Base-by-base conservation (phyloP, 2,113 vertebrate species). In the Meles meles region DNA sequence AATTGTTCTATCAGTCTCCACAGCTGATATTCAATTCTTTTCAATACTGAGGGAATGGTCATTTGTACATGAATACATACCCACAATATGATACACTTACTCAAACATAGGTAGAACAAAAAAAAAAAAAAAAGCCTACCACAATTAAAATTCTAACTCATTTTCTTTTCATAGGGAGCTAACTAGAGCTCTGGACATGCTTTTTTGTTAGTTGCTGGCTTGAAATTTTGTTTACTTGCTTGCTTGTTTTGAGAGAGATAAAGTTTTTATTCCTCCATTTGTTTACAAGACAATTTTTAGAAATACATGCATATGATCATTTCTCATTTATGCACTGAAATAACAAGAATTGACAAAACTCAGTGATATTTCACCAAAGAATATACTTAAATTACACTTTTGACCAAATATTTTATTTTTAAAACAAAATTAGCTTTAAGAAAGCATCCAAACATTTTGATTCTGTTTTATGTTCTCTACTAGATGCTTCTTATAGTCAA, bases 351-450 rank as follows among this genome's bases (percentile, higher is more conserved):
- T 72, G 23, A 94, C 37, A 90, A 93, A 92, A 87, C 55, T 63
- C 61, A 87, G 55, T 67, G 39, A 44, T 80, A 79, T 72, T 87
- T 20, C 52, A 86, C 10, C 72, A 93, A 72, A 94, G 23, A 72
- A 83, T 29, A 21, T 77, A 77, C 74, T 77, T 47, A 77, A 2
- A 44, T 17, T 44, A 76, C 2, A 55, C 25, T 86, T 96, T 89
- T 89, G 59, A 86, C 37, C 11, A 96, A 92, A 59, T 82, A 79
- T 71, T 96, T 95, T 92, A 59, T 80, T 80, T 94, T 94, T 23
- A 86, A 90, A 93, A 83, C 27, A 94, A 96, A 90, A 83, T 91
- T 88, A 81, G 3, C 49, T 92, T 82, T 93, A 90, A 94, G 47
- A 92, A 92, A 52, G 7, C 67, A 47, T 69, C 27, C 42, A 88